Evolutionary conservation across 2,888 invertebrate genomes (phyloP).

Genomic region (Gastracanthus pulcherrimus): DNA sequence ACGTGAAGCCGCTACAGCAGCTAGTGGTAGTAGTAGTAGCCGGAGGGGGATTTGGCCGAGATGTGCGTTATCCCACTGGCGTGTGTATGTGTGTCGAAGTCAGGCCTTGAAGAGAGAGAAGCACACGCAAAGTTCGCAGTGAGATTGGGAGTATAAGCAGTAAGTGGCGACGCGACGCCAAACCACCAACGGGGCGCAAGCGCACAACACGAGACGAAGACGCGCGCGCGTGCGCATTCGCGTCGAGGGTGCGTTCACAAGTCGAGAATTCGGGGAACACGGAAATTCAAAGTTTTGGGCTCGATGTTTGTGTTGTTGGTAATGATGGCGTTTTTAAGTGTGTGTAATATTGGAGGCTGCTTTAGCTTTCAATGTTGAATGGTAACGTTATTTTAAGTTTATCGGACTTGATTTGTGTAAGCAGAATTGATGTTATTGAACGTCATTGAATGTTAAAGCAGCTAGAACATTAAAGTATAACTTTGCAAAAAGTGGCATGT

Average conservation of each 20-base stretch:
- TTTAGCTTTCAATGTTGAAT: no score
- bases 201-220: background rate
- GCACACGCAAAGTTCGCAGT: background rate
- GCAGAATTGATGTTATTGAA: no score
- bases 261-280: no score
- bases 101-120: background rate
- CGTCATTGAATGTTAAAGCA: no score
- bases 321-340: no score
- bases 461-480: no score
- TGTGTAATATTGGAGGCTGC: no score
- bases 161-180: background rate
- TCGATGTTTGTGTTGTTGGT: no score
- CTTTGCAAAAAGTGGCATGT: no score
- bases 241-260: background rate
- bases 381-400: no score
- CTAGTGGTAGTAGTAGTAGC: background rate
- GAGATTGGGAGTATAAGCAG: background rate
- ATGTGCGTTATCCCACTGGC: slow-evolving; percentile 36
- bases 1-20: slow-evolving; percentile 1
- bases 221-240: background rate
- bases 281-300: no score
- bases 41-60: background rate
- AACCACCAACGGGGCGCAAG: background rate
- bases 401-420: no score
- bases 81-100: slow-evolving; percentile 17